A percentile compares a stretch with the other conserved stretches of the same genome.
Evolutionary conservation across 2,888 invertebrate genomes (phyloP).

Genomic region (Hoplodrina ambigua): DNA sequence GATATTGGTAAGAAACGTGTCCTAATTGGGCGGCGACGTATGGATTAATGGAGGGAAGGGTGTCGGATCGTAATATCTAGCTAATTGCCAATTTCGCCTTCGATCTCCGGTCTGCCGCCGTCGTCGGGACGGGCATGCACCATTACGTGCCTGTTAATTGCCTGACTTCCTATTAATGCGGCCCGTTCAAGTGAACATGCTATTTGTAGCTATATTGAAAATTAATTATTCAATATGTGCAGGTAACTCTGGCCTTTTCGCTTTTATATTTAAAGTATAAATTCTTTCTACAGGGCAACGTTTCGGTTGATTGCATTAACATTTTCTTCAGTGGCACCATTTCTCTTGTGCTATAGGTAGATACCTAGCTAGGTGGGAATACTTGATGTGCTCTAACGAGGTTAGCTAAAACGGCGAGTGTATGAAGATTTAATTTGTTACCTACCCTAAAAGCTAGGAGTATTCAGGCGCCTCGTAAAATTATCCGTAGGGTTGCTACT

Average conservation of each 20-base stretch:
- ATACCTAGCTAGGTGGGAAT: conserved; percentile 13
- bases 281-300: neutral
- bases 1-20: conserved; percentile 62
- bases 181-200: conserved; percentile 60
- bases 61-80: conserved; percentile 75
- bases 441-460: conserved; percentile 20
- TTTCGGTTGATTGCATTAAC: conserved; percentile 55
- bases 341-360: conserved; percentile 25
- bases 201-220: conserved; percentile 48
- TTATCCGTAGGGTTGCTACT: conserved; percentile 3
- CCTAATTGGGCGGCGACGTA: conserved; percentile 63
- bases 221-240: conserved; percentile 35
- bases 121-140: conserved; percentile 70
- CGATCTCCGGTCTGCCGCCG: conserved; percentile 82
- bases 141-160: conserved; percentile 75
- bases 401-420: conserved; percentile 30
- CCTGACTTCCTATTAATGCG: conserved; percentile 67
- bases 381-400: conserved; percentile 38
- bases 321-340: conserved; percentile 30
- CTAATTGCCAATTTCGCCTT: conserved; percentile 87
- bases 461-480: conserved; percentile 16
- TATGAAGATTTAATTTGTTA: conserved; percentile 34
- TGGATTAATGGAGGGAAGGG: conserved; percentile 66
- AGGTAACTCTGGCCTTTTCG: conserved; percentile 14
- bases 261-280: conserved; percentile 10